These are phyloP conservation scores for Tinea trinotella DNA, from an alignment of 2,888 invertebrate genomes.

Conservation along the genomic window DNA sequence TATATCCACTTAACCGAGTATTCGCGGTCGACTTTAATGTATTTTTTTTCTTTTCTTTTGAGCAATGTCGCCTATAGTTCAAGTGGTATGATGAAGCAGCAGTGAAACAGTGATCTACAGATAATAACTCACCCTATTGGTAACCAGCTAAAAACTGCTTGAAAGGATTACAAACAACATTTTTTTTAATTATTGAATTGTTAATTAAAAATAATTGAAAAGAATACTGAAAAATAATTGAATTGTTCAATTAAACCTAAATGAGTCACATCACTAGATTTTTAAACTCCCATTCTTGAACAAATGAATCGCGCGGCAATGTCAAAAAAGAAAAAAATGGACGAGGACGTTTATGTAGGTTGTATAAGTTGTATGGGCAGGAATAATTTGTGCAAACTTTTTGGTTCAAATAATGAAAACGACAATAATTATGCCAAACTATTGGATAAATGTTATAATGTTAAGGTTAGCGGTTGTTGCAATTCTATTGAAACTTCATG, in stretches of 20 bases:
- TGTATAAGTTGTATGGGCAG: conserved; percentile 65
- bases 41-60: no score
- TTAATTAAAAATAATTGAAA: no score
- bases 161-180: no score
- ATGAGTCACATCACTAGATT: background rate
- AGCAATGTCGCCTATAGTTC: no score
- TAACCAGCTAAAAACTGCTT: no score
- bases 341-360: conserved; percentile 54
- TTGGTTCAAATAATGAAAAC: conserved; percentile 54
- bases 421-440: conserved; percentile 58
- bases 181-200: no score
- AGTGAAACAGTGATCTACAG: no score
- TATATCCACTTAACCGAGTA: no score
- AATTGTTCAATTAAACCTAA: background rate
- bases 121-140: no score
- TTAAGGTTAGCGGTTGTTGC: conserved; percentile 58
- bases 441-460: conserved; percentile 60
- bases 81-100: no score
- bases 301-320: background rate
- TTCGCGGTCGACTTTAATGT: no score
- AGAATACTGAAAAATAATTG: background rate
- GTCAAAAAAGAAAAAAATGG: conserved; percentile 8
- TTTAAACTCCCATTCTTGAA: background rate
- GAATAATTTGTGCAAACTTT: conserved; percentile 63
- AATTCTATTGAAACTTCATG: no score